Evolutionary conservation across 2,888 invertebrate genomes (phyloP), one percentile per base, ranked within the genome.

Genomic region (Leptothorax acervorum): DNA sequence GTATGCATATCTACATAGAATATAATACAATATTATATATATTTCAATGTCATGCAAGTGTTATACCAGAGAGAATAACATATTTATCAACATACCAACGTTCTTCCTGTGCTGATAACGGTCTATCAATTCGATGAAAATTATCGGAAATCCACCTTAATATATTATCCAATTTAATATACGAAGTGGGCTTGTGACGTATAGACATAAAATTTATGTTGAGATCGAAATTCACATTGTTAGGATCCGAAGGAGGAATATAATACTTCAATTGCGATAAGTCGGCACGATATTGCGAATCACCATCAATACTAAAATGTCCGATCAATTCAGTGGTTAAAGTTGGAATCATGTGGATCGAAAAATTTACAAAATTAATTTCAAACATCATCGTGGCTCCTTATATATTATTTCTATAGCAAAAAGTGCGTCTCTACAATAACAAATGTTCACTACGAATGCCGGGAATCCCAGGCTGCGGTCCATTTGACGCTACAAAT

Each of bases 91-190:
- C 68, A 1, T 68, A 83, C 74, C 79, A 83, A 15, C 51, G 45
- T 2, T 87, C 39, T 65, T 51, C 31, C 5, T 45, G 28, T 9
- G 5, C 15, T 28, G 55, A 45, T 31, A 78, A 3, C 70, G 70
- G 70, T 57, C 15, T 70, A 86, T 79, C 57, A 57, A 92, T 86
- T 8, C 73, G 81, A 18, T 76, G 12, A 23, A 79, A 92, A 92
- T 96, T 93, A 31, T 95, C 91, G 53, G 95, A 85, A 85, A 97
- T 95, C 95, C 97, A 97, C 75, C 93, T 92, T 9, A 97, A 92
- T 55, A 97, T 87, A 68, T 96, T 95, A 87, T 95, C 95, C 35
- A 97, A 89, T 87, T 95, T 96, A 39, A 96, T 96, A 88, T 96
- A 95, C 42, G 94, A 87, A 11, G 87, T 90, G 3, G 86, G 88